A percentile compares a stretch with the other conserved stretches of the same genome.
Evolutionary conservation across 2,888 invertebrate species (phyloP).

Genomic region (Autographa pulchrina): DNA sequence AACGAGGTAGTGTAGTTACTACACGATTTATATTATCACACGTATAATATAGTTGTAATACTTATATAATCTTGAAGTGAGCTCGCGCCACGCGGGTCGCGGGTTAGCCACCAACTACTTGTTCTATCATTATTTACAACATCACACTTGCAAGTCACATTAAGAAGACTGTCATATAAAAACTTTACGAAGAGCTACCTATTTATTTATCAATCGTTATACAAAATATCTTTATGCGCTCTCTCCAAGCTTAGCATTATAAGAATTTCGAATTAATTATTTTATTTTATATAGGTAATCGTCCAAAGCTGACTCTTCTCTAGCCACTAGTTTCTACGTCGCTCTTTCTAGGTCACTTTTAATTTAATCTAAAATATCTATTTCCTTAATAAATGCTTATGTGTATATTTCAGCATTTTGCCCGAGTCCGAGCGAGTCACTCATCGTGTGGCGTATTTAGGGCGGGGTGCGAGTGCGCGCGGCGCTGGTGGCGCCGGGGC

Average conservation of each 20-base stretch:
- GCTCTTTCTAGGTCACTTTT: constrained; percentile 76
- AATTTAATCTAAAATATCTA: constrained; percentile 75
- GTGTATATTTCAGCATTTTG: constrained; percentile 74
- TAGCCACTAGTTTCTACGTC: constrained; percentile 82
- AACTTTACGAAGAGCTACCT: constrained; percentile 84
- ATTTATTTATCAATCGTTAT: constrained; percentile 84
- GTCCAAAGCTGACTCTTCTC: constrained; percentile 73
- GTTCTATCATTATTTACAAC: constrained; percentile 79
- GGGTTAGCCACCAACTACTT: constrained; percentile 70
- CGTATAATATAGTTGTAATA: constrained; percentile 69
- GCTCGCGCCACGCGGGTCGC: constrained; percentile 66
- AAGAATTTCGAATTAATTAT: constrained; percentile 73
- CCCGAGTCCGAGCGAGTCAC: constrained; percentile 66
- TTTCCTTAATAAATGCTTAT: constrained; percentile 82
- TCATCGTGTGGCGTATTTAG: constrained; percentile 41
- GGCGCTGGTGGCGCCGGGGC: constrained; percentile 14
- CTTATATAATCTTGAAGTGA: constrained; percentile 67
- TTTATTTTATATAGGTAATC: constrained; percentile 65
- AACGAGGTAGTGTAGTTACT: constrained; percentile 88
- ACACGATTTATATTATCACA: constrained; percentile 85
- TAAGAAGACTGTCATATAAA: constrained; percentile 86
- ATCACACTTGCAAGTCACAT: constrained; percentile 89
- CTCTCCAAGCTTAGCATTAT: constrained; percentile 81
- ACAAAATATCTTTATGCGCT: constrained; percentile 86
- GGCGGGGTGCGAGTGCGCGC: constrained; percentile 60